Evolutionary conservation across 2,888 invertebrate genomes (phyloP).

Genomic region (Leptodirus hochenwartii): DNA sequence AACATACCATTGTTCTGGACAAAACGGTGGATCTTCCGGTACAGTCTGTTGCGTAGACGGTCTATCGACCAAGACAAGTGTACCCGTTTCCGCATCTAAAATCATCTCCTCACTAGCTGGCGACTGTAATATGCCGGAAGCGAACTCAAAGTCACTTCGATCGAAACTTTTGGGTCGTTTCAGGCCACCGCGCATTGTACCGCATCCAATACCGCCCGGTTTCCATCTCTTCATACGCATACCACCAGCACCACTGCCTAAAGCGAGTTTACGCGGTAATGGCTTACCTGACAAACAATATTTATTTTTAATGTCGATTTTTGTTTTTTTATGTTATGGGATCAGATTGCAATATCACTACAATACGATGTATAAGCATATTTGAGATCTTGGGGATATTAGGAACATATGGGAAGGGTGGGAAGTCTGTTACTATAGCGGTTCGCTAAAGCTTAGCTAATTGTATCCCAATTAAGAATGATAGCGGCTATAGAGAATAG

Average conservation of each 20-base stretch:
- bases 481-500: too few species aligned
- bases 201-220: constrained; percentile 13
- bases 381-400: too few species aligned
- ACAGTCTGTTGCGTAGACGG: constrained; percentile 19
- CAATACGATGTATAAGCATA: too few species aligned
- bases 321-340: too few species aligned
- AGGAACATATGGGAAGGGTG: too few species aligned
- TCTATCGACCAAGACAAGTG: constrained; percentile 29
- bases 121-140: constrained; percentile 22
- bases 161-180: constrained; percentile 28
- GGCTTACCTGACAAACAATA: constrained; percentile 20
- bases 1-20: constrained; percentile 58
- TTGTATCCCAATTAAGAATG: too few species aligned
- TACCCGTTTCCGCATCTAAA: constrained; percentile 28
- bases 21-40: constrained; percentile 59
- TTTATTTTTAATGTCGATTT: too few species aligned
- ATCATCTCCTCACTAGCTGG: constrained; percentile 33
- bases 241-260: constrained; percentile 17
- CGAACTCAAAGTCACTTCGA: constrained; percentile 19
- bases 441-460: too few species aligned
- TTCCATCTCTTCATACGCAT: constrained; percentile 22
- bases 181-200: too few species aligned
- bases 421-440: too few species aligned
- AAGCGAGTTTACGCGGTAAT: constrained; percentile 16
- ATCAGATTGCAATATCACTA: too few species aligned